These are phyloP conservation scores for Chloromyia formosa DNA, from an alignment of 2,888 invertebrate species.

Conservation along the genomic window DNA sequence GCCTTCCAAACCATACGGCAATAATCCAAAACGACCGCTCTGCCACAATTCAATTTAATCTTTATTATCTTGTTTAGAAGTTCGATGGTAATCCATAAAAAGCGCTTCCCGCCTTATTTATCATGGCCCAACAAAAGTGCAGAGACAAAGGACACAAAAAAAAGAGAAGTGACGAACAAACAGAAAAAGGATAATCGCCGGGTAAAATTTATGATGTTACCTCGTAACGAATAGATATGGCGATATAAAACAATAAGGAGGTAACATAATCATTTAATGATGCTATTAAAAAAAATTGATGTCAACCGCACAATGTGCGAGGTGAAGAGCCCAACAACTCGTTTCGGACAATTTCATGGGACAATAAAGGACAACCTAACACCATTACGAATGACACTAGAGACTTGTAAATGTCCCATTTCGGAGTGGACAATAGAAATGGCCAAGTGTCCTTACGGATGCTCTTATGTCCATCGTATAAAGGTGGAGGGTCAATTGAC, in stretches of 20 bases:
- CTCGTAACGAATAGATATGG: slow-evolving; percentile 29
- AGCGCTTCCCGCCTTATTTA: background rate
- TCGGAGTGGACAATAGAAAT: slow-evolving; percentile 9
- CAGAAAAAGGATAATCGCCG: slow-evolving; percentile 28
- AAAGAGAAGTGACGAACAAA: background rate
- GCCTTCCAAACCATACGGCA: background rate
- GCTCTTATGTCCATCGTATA: background rate
- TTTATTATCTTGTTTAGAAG: slow-evolving; percentile 20
- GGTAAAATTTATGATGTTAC: slow-evolving; percentile 27
- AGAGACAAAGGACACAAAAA: background rate
- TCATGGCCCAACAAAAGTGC: background rate
- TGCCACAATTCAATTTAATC: slow-evolving; percentile 28
- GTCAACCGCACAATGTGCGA: slow-evolving; percentile 36
- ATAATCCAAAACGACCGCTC: background rate
- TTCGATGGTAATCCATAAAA: slow-evolving; percentile 16
- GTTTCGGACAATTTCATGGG: background rate
- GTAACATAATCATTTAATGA: slow-evolving; percentile 42
- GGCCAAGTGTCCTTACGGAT: background rate
- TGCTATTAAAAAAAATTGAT: slow-evolving; percentile 39
- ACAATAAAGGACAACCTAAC: slow-evolving; percentile 26
- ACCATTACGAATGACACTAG: slow-evolving; percentile 4
- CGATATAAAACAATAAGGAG: slow-evolving; percentile 41
- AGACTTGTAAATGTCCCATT: slow-evolving; percentile 13
- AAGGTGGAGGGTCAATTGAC: background rate
- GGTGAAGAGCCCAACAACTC: slow-evolving; percentile 33